These are phyloP conservation scores for Yasuhikotakia modesta DNA, from an alignment of 2,797 vertebrate genomes.

Conservation along the genomic window DNA sequence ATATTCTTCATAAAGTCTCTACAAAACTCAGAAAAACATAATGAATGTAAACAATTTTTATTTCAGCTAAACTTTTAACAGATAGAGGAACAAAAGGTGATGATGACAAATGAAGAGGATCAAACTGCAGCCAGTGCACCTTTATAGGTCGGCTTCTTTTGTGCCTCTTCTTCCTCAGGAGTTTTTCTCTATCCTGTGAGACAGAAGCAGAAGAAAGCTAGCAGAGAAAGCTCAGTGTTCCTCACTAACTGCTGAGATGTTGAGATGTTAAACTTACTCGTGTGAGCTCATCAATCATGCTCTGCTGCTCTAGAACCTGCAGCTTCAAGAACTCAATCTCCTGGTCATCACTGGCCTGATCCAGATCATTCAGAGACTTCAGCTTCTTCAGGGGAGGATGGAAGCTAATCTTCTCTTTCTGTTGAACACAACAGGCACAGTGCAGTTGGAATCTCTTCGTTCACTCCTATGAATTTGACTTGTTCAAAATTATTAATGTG, in stretches of 20 bases:
- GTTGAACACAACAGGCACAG: constrained; percentile 15
- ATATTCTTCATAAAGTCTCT: background rate
- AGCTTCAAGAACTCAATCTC: constrained; percentile 97
- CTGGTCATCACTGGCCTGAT: constrained; percentile 96
- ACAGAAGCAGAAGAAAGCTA: background rate
- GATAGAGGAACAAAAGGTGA: too few species aligned
- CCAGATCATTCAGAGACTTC: constrained; percentile 95
- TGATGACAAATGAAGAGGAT: too few species aligned
- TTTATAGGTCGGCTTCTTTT: constrained; percentile 97
- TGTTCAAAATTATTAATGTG: too few species aligned
- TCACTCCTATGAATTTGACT: background rate
- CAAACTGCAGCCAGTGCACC: constrained; percentile 71
- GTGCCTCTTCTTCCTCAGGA: constrained; percentile 92
- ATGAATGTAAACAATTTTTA: too few species aligned
- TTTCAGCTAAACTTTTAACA: too few species aligned
- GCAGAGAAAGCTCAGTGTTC: background rate
- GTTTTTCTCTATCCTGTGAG: constrained; percentile 92
- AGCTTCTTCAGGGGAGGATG: constrained; percentile 95
- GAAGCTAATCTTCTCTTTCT: constrained; percentile 95
- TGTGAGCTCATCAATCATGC: constrained; percentile 96
- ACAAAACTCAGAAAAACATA: too few species aligned
- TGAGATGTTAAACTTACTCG: constrained; percentile 77
- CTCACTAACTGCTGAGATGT: too few species aligned
- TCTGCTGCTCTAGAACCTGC: constrained; percentile 97
- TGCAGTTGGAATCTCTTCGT: background rate